Conservation (phyloP, 2,797 vertebrate genomes). For the Varecia variegata region DNA sequence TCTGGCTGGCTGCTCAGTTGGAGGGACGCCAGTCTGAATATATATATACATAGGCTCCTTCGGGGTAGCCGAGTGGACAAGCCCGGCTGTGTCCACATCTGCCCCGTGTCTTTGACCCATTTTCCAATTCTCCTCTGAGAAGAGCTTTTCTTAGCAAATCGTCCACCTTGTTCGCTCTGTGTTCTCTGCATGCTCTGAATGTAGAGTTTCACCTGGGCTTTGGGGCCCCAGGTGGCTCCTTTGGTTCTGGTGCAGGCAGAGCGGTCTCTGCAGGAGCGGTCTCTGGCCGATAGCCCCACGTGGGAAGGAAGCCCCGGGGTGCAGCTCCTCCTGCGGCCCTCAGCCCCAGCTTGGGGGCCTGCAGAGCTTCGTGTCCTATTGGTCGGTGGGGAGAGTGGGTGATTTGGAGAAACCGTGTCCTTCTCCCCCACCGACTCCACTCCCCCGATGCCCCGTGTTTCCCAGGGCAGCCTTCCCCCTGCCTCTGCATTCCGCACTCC, state of each 20-base stretch:
- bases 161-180: background rate
- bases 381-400: background rate
- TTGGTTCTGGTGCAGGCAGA: background rate
- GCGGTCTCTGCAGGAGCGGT: background rate
- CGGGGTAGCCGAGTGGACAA: background rate
- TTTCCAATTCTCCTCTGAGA: background rate
- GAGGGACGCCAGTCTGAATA: background rate
- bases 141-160: background rate
- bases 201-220: background rate
- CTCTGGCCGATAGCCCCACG: background rate
- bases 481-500: background rate
- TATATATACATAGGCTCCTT: accelerated
- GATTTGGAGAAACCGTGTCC: accelerated
- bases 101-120: accelerated
- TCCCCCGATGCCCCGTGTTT: background rate
- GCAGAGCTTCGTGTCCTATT: no score
- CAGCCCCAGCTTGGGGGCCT: background rate
- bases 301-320: background rate
- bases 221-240: background rate
- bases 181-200: background rate
- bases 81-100: no score
- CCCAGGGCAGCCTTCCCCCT: background rate
- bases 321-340: accelerated
- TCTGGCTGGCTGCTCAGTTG: background rate
- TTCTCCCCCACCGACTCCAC: accelerated